Evolutionary conservation across 2,113 vertebrate species (phyloP).

Genomic region (Clarias macrocephalus): DNA sequence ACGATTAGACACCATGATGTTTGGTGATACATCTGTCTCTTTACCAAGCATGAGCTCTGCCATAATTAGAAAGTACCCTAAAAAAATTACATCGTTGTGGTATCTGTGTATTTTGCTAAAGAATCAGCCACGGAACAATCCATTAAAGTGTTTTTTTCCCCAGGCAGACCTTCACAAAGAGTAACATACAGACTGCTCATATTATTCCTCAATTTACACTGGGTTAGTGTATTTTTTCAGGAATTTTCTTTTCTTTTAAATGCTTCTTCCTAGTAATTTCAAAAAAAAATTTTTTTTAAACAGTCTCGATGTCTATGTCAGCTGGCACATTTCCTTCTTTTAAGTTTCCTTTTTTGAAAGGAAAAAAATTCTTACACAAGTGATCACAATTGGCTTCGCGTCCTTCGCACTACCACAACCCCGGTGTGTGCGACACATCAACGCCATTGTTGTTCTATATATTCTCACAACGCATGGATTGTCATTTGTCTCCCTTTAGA

Average conservation of each 20-base stretch:
- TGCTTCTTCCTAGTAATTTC: neutral
- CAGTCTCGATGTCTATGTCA: neutral
- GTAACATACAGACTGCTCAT: neutral
- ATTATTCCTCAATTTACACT: neutral
- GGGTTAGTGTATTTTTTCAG: too few species aligned
- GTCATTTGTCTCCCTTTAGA: neutral
- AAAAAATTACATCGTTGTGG: neutral
- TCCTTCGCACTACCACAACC: neutral
- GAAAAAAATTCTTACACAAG: neutral
- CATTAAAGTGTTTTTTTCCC: too few species aligned
- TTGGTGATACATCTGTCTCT: neutral
- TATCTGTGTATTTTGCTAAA: neutral
- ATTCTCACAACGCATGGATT: neutral
- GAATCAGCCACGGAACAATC: too few species aligned
- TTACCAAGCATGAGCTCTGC: neutral
- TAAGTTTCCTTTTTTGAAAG: neutral
- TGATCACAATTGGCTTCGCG: neutral
- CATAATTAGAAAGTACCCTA: neutral
- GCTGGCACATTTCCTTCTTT: neutral
- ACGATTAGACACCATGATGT: neutral
- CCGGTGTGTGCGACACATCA: neutral
- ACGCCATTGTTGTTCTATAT: neutral
- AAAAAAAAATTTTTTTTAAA: too few species aligned
- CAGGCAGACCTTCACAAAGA: neutral
- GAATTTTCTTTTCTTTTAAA: too few species aligned